Evolutionary conservation across 2,888 invertebrate genomes (phyloP), one percentile per base, ranked within the genome.

Genomic region (Papilio gigon): DNA sequence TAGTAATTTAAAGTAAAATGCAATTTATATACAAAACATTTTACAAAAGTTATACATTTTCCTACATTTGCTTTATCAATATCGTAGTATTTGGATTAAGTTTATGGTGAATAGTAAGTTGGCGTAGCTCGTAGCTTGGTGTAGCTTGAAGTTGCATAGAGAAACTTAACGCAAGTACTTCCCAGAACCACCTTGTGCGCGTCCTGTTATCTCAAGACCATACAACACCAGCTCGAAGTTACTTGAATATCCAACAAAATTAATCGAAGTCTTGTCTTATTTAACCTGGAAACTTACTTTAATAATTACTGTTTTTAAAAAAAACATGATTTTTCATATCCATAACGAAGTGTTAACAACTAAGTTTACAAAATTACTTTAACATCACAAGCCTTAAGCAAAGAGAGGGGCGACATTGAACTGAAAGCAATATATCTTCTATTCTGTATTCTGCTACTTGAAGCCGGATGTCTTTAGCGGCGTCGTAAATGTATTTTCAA

Each of bases 401-500:
- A 25, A 40, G 37, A 67, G 40, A n/a, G n/a, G n/a, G 14, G 14
- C 53, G 40, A 53, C 62, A 67, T 56, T 62, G 62, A 56, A 56
- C 53, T 33, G n/a, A 22, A 30, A 56, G 44, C 62, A 33, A 62
- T 35, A 63, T 68, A 58, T 44, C 42, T 67, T 42, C 33, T 63
- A 63, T 63, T 58, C 56, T 47, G 62, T 63, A 58, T 37, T 58
- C 64, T 37, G 17, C 72, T 77, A 72, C 77, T 74, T 72, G 71
- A 73, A 66, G 74, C 70, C 60, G 74, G 71, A 71, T 73, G 70
- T 74, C 71, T 72, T 75, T 72, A 72, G 71, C 72, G 72, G 72
- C 67, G 65, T 64, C 72, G 73, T 68, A 71, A 76, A 72, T 68
- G 68, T 68, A 58, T 63, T 63, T 62, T 44, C 35, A 63, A 42